phyloP scores from a whole-genome alignment of 2,797 vertebrate genomes.

The Sciurus carolinensis region DNA sequence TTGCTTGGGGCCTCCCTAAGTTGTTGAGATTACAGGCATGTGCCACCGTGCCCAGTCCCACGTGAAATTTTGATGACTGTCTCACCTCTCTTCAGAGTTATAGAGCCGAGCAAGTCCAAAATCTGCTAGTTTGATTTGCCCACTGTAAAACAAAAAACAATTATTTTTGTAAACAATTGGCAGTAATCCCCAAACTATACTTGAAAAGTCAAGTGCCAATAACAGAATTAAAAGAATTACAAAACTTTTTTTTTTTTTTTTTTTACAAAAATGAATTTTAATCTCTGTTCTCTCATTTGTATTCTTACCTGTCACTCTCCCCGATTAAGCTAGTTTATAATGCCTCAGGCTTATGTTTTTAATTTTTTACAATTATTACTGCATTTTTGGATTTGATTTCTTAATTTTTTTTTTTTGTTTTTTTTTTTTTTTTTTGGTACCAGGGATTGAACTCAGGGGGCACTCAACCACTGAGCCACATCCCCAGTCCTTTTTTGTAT shows the following conservation, averaged over 20 bases:
- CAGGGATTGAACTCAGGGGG: too few species aligned
- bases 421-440: too few species aligned
- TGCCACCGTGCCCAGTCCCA: background rate
- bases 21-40: background rate
- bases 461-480: too few species aligned
- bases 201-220: conserved; percentile 29
- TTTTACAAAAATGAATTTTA: conserved; percentile 52
- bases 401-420: too few species aligned
- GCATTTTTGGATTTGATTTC: background rate
- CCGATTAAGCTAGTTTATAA: background rate
- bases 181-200: background rate
- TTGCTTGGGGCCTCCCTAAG: too few species aligned
- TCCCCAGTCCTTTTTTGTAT: too few species aligned
- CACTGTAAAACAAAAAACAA: conserved; percentile 90
- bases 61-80: background rate
- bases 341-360: background rate
- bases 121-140: conserved; percentile 99
- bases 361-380: background rate
- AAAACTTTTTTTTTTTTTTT: too few species aligned
- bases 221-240: conserved; percentile 11
- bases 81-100: conserved; percentile 99
- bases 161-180: conserved; percentile 61
- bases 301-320: background rate
- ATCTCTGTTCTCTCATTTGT: conserved; percentile 30
- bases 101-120: conserved; percentile 99